Evolutionary conservation across 2,888 invertebrate genomes (phyloP), one percentile per base, ranked within the genome.

Genomic region (Halictus ligatus): DNA sequence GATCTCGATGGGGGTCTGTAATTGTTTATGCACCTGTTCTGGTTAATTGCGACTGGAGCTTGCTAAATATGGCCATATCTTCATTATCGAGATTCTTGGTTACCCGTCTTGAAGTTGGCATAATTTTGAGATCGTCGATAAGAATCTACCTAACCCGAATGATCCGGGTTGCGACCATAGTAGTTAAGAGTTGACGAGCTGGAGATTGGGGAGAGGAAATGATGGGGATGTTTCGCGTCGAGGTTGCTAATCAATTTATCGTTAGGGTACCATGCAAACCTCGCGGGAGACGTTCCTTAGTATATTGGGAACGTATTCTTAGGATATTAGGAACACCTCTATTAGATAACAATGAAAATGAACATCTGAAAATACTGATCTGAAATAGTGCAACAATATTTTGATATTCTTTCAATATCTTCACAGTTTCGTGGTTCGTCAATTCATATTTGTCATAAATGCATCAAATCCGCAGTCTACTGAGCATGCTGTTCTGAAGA

Each of bases 121-220:
- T 64, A 29, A 64, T 64, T 64, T 29, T 64, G 64, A 64, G 29
- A 64, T 64, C 29, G 64, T 29, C 64, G 64, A 29, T 64, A 64
- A 64, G 64, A 64, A 64, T 64, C 25, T 64, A 15, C 7, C 29
- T 29, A 64, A 15, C 25, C 29, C 15, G 64, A 29, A 29, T 64
- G 25, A 64, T 64, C 64, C 2, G 64, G 64, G 64, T 64, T 64
- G 64, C 29, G 64, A 15, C 29, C n/a, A 15, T 64, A 25, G 29
- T 29, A 29, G 64, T 29, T 64, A 64, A 64, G 64, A 64, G 64
- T 64, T 29, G 25, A 29, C 25, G 60, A 60, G 60, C 60, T 60
- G 29, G 29, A 25, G 64, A 15, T 64, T 6, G 13, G 13, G 64
- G 64, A 64, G 64, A 15, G 25, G 64, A 64, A 64, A 64, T 29